These are phyloP conservation scores for Mellivora capensis DNA, from an alignment of 2,113 vertebrate genomes.

Conservation along the genomic window DNA sequence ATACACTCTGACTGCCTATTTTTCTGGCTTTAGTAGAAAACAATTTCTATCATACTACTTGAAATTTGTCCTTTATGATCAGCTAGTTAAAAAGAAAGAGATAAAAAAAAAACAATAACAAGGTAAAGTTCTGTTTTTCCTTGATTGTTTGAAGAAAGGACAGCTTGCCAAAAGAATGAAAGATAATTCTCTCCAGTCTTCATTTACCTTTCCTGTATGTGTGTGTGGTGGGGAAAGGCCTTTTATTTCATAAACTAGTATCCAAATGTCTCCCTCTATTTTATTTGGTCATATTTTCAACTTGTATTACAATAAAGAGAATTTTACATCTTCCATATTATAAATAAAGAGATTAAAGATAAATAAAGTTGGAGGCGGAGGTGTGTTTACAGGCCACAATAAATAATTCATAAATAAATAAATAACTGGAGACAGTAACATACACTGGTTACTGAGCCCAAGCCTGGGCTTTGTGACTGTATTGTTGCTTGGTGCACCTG, in stretches of 20 bases:
- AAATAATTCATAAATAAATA: not conserved
- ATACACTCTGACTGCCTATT: not conserved
- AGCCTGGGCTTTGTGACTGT: not conserved
- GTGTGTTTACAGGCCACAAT: not conserved
- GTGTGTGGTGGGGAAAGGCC: not conserved
- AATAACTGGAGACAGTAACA: not conserved
- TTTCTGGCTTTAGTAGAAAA: not conserved
- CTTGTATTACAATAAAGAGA: not conserved
- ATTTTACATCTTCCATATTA: not conserved
- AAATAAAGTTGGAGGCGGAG: not conserved
- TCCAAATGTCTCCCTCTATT: not conserved
- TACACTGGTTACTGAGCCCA: not conserved
- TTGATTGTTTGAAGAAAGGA: not conserved
- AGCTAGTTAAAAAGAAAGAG: not conserved
- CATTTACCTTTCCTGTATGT: not conserved
- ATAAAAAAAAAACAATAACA: not conserved
- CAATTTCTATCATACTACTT: not conserved
- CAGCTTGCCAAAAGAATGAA: not conserved
- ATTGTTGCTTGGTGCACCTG: not conserved
- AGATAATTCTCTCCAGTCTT: not conserved
- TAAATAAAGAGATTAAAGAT: not conserved
- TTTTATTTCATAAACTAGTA: not conserved
- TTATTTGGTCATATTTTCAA: not conserved
- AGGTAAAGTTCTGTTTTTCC: not conserved
- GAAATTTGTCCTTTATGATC: not conserved